Evolutionary conservation across 1,140 invertebrate species (phyloP).

Genomic region (Brachionus plicatilis): DNA sequence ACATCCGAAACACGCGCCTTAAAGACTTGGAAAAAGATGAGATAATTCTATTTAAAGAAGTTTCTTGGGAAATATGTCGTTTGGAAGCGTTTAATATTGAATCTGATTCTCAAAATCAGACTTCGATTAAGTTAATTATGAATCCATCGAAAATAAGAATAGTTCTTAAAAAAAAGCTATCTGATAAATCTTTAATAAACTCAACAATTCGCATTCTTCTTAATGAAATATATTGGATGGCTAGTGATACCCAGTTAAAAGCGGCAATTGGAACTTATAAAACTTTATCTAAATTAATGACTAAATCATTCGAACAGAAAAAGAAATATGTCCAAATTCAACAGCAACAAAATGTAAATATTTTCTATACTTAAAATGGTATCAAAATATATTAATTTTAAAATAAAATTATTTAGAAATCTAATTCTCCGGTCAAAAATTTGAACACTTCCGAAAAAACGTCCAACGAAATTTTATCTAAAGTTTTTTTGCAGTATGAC

Average conservation of each 20-base stretch:
- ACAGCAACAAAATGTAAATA: conserved; percentile 59
- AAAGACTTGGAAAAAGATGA: conserved; percentile 80
- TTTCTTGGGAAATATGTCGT: conserved; percentile 90
- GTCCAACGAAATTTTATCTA: conserved; percentile 56
- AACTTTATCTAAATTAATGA: conserved; percentile 58
- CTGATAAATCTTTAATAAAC: conserved; percentile 84
- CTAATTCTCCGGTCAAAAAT: conserved; percentile 43
- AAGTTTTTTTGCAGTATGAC: conserved; percentile 80
- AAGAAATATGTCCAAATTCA: conserved; percentile 73
- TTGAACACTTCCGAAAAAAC: conserved; percentile 41
- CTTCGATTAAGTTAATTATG: conserved; percentile 82
- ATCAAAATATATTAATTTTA: neutral
- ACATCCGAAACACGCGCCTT: conserved; percentile 75
- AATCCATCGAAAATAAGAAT: conserved; percentile 91
- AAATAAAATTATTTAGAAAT: conserved; percentile 16
- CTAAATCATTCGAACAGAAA: conserved; percentile 79
- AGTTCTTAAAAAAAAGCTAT: conserved; percentile 86
- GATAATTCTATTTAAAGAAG: conserved; percentile 90
- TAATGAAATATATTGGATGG: conserved; percentile 93
- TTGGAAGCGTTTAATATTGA: conserved; percentile 68
- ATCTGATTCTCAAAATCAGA: conserved; percentile 26
- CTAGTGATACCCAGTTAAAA: conserved; percentile 90
- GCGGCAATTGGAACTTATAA: conserved; percentile 69
- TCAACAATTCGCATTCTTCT: conserved; percentile 84
- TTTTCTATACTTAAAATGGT: too few species aligned